Evolutionary conservation across 2,797 vertebrate genomes (phyloP), one percentile per base, ranked within the genome.

Genomic region (Sebastes vulpes): DNA sequence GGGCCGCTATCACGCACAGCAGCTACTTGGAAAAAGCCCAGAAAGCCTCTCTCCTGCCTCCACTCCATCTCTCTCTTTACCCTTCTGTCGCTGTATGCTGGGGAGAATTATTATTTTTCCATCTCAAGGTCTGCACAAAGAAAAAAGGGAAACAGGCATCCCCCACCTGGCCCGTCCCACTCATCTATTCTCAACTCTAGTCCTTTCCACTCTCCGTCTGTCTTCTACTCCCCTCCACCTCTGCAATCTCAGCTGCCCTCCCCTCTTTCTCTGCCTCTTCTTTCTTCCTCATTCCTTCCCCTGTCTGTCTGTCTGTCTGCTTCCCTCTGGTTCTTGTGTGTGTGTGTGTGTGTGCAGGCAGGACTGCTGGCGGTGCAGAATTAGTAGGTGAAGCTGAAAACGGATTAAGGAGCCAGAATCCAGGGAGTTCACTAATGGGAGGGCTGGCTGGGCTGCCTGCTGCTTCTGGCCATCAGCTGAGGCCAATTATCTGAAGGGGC

Each of bases 21-120:
- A 77, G 85, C 83, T 65, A 56, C 70, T 77, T 83, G 85, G 85
- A 89, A 74, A 66, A 72, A 74, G 31, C 75, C 84, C 84, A 88
- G 78, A 86, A 79, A 87, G 77, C 78, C 70, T 84, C 73, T 88
- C 71, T 79, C 35, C 58, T 84, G 58, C 73, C 56, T 38, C 29
- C 53, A n/a, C 59, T 72, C 4, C 42, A 29, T 69, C 46, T 53
- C 58, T 65, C 56, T 66, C 63, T 58, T 64, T 72, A 64, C 73
- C 11, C 52, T 25, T 16, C 57, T 54, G 65, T 69, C 38, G 46
- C 77, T 79, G 86, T 77, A 90, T 79, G 70, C 63, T 50, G 54
- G 21, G 67, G 78, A 91, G 90, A 94, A 82, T 90, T 74, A 91
- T 92, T 89, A 85, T 83, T 90, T 91, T 92, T 91, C 89, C 88